Base-by-base conservation (phyloP, 2,797 vertebrate genomes). In the Cirrhinus mrigala region DNA sequence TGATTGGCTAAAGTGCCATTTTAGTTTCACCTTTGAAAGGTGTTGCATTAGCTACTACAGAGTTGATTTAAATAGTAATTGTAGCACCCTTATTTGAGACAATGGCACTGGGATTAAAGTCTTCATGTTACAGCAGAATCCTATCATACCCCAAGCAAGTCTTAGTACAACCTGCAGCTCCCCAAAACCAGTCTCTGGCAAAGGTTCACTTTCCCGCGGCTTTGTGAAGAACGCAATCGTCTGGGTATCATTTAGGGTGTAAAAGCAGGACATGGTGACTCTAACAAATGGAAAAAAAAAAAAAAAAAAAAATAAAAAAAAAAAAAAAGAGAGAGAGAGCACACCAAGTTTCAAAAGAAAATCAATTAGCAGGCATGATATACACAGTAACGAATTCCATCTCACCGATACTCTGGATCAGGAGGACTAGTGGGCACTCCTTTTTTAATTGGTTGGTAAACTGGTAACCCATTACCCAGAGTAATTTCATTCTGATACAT, bases 401-500 rank as follows among this genome's bases (percentile, higher is more conserved):
- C 84, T 86, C 86, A 95, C 95, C 75, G 92, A 88, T 95, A 96
- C 0, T 91, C 91, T 0, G 91, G 90, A 24, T 91, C 89, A 27
- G 46, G 0, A 1, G 89, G 87, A 27, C 87, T 80, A 0, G 74
- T 80, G 2, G 66, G 15, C 27, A 4, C 40, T 3, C 27, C 66
- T 20, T 3, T 16, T 85, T 79, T 44, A 22, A 27, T 1, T 20
- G 86, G 3, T 16, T 88, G 76, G 68, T 7, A 9, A 56, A 18
- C 66, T 22, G 11, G 52, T 40, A 16, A 48, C 29, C 15, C 37
- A 0, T 71, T 27, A 24, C 81, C 0, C 18, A 94, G 64, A 20
- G 87, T 0, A 9, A 96, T 94, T 50, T 94, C 92, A 81, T 96
- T 96, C 68, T 94, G 89, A 87, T 96, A 96, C n/a, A 95, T 10